These are phyloP conservation scores for Idaea aversata DNA, from an alignment of 2,888 invertebrate species.

Conservation along the genomic window DNA sequence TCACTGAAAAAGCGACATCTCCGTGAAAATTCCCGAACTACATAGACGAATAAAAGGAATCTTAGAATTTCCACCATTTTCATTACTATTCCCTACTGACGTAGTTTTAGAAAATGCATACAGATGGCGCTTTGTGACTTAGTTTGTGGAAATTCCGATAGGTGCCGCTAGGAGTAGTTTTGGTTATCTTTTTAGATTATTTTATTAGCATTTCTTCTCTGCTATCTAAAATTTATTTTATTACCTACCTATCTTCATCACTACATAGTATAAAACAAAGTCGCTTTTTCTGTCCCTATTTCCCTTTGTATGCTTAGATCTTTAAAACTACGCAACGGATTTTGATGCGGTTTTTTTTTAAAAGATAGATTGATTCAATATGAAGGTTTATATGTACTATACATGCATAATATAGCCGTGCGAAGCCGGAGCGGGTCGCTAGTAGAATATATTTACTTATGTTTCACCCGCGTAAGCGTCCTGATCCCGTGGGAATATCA, in stretches of 20 bases:
- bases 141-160: conserved; percentile 10
- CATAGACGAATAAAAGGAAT: conserved; percentile 10
- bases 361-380: no score
- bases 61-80: conserved; percentile 5
- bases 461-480: no score
- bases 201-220: neutral
- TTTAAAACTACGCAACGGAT: no score
- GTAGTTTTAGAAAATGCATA: neutral
- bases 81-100: neutral
- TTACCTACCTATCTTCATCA: no score
- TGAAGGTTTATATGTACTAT: no score
- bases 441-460: neutral
- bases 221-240: neutral
- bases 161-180: conserved; percentile 23
- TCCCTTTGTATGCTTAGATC: no score
- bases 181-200: neutral
- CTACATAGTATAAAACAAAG: no score
- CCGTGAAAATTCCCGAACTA: conserved; percentile 16
- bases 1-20: conserved; percentile 35
- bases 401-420: no score
- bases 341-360: no score
- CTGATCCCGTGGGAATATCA: no score
- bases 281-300: no score
- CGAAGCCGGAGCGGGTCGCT: no score
- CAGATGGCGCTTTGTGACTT: conserved; percentile 5